These are phyloP conservation scores for Misgurnus mizolepis DNA, from an alignment of 2,113 vertebrate genomes.

Conservation along the genomic window DNA sequence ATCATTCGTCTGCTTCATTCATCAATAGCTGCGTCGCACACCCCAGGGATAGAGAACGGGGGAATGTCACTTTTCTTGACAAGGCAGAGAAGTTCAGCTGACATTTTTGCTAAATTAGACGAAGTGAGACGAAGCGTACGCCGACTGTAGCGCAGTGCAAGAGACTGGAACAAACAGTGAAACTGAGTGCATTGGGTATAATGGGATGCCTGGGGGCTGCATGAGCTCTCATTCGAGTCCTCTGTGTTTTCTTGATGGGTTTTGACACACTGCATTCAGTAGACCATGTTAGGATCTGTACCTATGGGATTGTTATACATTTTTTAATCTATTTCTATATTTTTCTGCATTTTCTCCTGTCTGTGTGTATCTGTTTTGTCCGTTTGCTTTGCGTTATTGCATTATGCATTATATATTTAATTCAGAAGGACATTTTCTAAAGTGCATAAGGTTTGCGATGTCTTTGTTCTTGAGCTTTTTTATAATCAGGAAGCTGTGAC, in stretches of 20 bases:
- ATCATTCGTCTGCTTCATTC: constrained; percentile 23
- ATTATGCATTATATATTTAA: too few species aligned
- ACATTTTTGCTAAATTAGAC: constrained; percentile 50
- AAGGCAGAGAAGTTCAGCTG: constrained; percentile 25
- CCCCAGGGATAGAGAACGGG: constrained; percentile 28
- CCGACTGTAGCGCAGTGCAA: constrained; percentile 6
- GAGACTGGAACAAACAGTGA: constrained; percentile 35
- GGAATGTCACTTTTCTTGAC: constrained; percentile 25
- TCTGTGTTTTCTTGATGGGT: constrained; percentile 22
- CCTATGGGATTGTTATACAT: not conserved
- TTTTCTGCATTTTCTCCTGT: not conserved
- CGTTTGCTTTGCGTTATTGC: too few species aligned
- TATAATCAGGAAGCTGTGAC: not conserved
- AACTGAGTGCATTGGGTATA: not conserved
- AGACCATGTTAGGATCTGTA: not conserved
- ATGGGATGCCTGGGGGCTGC: constrained; percentile 44
- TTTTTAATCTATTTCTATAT: not conserved
- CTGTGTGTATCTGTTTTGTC: not conserved
- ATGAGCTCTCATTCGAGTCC: not conserved
- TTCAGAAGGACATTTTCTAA: too few species aligned
- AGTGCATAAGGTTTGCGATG: too few species aligned
- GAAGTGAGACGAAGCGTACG: not conserved
- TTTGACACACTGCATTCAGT: constrained; percentile 23
- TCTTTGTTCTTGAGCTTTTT: not conserved
- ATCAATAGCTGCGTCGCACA: constrained; percentile 18